Evolutionary conservation across 2,888 invertebrate genomes (phyloP).

Genomic region (Pandemis cinnamomeana): DNA sequence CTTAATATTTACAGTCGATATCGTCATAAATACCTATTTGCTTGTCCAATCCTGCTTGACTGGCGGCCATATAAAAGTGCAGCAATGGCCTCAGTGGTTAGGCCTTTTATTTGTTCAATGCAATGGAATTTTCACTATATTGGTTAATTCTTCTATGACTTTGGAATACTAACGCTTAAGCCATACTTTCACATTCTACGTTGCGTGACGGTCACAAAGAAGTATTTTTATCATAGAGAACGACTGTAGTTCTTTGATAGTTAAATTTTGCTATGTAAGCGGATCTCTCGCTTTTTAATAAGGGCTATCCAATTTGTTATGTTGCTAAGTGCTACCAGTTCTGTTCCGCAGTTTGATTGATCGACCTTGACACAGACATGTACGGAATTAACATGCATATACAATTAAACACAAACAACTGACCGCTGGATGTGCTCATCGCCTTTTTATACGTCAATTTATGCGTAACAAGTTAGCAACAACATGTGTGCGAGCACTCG

Average conservation of each 20-base stretch:
- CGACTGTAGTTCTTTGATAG: conserved; percentile 1
- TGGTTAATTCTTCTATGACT: neutral
- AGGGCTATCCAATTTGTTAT: conserved; percentile 5
- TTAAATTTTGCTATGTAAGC: conserved; percentile 16
- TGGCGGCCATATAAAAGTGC: too few relatives aligned
- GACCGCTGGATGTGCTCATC: neutral
- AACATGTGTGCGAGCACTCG: neutral
- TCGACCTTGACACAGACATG: conserved; percentile 41
- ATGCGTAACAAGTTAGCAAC: conserved; percentile 6
- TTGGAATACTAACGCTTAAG: conserved; percentile 31
- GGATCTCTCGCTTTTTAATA: conserved; percentile 10
- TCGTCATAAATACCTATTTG: too few relatives aligned
- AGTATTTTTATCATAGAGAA: neutral
- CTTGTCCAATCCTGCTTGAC: too few relatives aligned
- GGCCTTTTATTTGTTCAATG: too few relatives aligned
- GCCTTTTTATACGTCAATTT: conserved; percentile 19
- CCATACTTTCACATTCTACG: conserved; percentile 70
- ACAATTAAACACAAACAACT: conserved; percentile 29
- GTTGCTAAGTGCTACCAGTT: conserved; percentile 32
- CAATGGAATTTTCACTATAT: too few relatives aligned
- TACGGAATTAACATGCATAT: conserved; percentile 20
- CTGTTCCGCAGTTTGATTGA: conserved; percentile 36
- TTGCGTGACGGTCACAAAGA: conserved; percentile 64
- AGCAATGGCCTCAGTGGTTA: too few relatives aligned
- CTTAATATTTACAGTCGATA: too few relatives aligned